Percentiles rank a stretch among this genome's conserved stretches.
Evolutionary conservation across 2,113 vertebrate species (phyloP).

Genomic region (Brachyistius frenatus): DNA sequence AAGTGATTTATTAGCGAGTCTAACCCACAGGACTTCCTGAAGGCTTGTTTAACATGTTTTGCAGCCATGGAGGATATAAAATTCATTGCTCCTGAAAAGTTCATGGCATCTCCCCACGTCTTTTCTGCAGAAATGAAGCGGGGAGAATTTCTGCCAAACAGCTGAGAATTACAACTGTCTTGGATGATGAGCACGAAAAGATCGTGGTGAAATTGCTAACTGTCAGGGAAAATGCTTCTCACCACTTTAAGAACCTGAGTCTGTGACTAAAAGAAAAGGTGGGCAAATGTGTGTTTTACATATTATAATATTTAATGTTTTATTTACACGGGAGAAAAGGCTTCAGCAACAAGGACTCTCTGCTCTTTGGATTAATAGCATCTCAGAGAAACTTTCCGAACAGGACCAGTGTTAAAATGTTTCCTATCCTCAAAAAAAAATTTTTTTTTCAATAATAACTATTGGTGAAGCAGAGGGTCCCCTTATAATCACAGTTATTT

Average conservation of each 20-base stretch:
- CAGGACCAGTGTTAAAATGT: background rate
- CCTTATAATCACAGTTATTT: background rate
- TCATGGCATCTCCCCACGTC: background rate
- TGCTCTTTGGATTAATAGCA: background rate
- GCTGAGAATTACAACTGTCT: background rate
- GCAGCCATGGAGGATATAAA: background rate
- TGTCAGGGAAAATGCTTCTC: background rate
- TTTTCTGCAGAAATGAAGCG: background rate
- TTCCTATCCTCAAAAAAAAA: too few species aligned
- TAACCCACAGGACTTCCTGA: background rate
- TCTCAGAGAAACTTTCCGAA: background rate
- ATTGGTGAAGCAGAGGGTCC: background rate
- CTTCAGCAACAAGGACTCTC: background rate
- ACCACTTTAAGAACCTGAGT: slow-evolving; percentile 4
- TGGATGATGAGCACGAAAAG: background rate
- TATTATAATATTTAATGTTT: background rate
- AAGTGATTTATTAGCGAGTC: slow-evolving; percentile 12
- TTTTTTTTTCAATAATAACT: background rate
- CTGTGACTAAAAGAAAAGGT: background rate
- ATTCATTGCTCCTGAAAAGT: background rate
- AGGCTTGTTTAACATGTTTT: background rate
- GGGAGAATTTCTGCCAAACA: background rate
- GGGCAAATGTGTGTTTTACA: background rate
- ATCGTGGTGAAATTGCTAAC: background rate
- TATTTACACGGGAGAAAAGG: background rate